phyloP scores from a whole-genome alignment of 2,113 vertebrate genomes.

The Cygnus buccinator region DNA sequence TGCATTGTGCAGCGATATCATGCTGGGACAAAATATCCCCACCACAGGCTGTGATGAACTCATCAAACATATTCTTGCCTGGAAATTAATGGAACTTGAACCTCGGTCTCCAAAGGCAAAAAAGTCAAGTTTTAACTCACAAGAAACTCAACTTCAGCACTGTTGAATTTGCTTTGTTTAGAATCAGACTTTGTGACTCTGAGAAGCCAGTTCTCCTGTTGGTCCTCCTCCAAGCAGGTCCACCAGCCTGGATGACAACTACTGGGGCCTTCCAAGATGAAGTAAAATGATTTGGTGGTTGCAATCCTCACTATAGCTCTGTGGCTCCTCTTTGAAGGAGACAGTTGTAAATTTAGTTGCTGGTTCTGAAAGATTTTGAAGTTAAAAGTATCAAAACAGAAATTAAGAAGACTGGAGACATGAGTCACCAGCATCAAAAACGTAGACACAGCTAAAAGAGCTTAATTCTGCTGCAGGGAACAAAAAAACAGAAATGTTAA shows the following conservation, averaged over 20 bases:
- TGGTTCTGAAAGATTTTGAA: background rate
- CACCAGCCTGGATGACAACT: background rate
- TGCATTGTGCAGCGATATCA: background rate
- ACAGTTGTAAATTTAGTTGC: background rate
- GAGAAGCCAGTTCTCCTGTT: background rate
- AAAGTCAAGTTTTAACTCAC: background rate
- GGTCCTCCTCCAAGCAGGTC: background rate
- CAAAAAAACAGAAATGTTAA: background rate
- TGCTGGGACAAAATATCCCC: background rate
- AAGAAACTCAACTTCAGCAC: background rate
- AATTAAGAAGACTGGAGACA: background rate
- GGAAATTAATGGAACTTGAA: background rate
- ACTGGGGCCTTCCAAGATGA: background rate
- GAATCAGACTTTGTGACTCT: accelerated
- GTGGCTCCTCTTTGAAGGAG: background rate
- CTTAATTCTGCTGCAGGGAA: background rate
- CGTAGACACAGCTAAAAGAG: background rate
- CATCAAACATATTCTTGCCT: background rate
- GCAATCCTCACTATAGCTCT: background rate
- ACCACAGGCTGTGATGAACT: background rate
- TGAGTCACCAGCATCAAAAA: background rate
- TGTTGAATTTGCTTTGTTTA: background rate
- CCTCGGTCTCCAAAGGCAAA: background rate
- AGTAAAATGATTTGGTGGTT: background rate
- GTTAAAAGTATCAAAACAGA: background rate